These are phyloP conservation scores for Drosophila melanosoma DNA, from an alignment of 2,888 invertebrate genomes.

Conservation along the genomic window DNA sequence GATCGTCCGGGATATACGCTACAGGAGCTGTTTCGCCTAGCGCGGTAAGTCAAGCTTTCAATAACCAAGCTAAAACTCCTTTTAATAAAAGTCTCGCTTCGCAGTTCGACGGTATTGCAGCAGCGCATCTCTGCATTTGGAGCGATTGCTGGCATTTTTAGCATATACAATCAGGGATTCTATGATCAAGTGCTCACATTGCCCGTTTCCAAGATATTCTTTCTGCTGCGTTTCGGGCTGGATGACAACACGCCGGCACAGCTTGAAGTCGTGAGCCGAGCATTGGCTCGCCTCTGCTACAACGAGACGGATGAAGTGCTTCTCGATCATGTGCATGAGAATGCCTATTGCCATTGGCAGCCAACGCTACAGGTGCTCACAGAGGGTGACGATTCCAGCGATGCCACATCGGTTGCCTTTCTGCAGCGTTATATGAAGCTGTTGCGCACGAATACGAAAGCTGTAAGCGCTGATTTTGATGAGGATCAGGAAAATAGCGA, in stretches of 20 bases:
- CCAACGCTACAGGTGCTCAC: constrained; percentile 86
- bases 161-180: constrained; percentile 90
- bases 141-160: constrained; percentile 91
- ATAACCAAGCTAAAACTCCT: accelerated
- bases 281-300: constrained; percentile 90
- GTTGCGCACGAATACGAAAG: constrained; percentile 65
- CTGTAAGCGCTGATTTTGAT: constrained; percentile 78
- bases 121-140: constrained; percentile 93
- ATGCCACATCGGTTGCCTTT: constrained; percentile 85
- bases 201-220: constrained; percentile 91
- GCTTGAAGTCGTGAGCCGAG: constrained; percentile 91
- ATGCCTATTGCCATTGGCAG: constrained; percentile 88
- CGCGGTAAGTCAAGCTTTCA: constrained; percentile 84
- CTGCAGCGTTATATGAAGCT: constrained; percentile 86
- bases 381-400: constrained; percentile 59
- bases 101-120: constrained; percentile 90
- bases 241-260: constrained; percentile 92
- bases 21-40: constrained; percentile 93
- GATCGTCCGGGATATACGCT: constrained; percentile 95
- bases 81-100: constrained; percentile 22
- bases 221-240: constrained; percentile 92
- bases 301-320: constrained; percentile 91
- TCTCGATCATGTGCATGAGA: constrained; percentile 89
- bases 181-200: constrained; percentile 91
- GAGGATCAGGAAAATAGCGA: constrained; percentile 67